These are phyloP conservation scores for Mya arenaria DNA, from an alignment of 1,140 invertebrate genomes.

Conservation along the genomic window DNA sequence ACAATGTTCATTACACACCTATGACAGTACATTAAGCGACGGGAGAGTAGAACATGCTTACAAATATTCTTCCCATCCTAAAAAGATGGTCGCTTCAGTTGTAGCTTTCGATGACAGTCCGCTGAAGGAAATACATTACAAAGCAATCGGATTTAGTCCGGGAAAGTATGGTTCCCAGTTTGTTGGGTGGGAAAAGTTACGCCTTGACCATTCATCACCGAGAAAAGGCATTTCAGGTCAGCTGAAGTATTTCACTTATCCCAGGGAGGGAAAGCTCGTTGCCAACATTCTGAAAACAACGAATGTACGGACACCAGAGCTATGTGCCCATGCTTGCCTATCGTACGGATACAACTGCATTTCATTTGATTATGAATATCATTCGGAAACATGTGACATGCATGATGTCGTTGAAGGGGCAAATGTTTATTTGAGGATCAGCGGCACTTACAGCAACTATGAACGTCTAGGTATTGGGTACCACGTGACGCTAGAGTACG, in stretches of 20 bases:
- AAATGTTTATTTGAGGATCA: slow-evolving; percentile 15
- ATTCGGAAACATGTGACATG: slow-evolving; percentile 41
- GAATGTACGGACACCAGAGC: neutral
- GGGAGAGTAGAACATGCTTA: slow-evolving; percentile 31
- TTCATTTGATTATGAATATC: slow-evolving; percentile 36
- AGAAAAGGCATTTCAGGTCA: neutral
- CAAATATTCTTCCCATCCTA: slow-evolving; percentile 30
- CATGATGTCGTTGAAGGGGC: slow-evolving; percentile 30
- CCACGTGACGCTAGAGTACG: slow-evolving; percentile 13
- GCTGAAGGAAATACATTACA: slow-evolving; percentile 26
- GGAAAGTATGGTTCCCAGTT: slow-evolving; percentile 36
- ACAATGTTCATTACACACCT: slow-evolving; percentile 32
- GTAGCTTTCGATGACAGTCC: slow-evolving; percentile 35
- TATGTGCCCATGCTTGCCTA: slow-evolving; percentile 18
- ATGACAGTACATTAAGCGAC: slow-evolving; percentile 27
- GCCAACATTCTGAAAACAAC: neutral
- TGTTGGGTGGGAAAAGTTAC: slow-evolving; percentile 10
- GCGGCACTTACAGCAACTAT: slow-evolving; percentile 40
- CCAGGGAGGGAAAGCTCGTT: slow-evolving; percentile 26
- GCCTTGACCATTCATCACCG: slow-evolving; percentile 19
- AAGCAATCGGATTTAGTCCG: slow-evolving; percentile 37
- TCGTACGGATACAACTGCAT: slow-evolving; percentile 18
- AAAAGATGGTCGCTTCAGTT: slow-evolving; percentile 16
- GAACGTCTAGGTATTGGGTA: slow-evolving; percentile 38
- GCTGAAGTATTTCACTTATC: slow-evolving; percentile 27